Conservation (phyloP, 2,797 vertebrate genomes). For the Muscicapa comitata region DNA sequence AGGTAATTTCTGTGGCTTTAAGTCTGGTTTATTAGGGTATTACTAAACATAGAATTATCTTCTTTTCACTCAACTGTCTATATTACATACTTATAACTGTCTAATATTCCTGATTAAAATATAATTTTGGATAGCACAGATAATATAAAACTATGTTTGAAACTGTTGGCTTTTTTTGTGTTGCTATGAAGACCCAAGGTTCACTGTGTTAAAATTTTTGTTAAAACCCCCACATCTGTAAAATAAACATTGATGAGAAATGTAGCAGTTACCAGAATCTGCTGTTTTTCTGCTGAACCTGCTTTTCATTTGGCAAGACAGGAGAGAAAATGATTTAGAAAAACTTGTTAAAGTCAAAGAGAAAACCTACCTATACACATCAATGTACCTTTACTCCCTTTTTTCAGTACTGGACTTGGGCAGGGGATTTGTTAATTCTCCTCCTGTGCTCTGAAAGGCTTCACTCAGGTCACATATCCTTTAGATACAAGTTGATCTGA, state of each 20-base stretch:
- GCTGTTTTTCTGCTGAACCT: neutral
- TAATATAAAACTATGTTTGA: neutral
- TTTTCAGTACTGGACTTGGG: neutral
- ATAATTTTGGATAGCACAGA: neutral
- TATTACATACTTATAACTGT: neutral
- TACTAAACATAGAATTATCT: neutral
- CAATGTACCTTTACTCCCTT: neutral
- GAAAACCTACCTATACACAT: neutral
- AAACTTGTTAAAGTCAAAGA: neutral
- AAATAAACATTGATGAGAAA: neutral
- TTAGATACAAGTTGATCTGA: neutral
- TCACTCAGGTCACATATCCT: neutral
- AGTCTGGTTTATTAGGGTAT: neutral
- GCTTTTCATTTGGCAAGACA: neutral
- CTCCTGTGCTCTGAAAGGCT: neutral
- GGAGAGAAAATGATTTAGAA: neutral
- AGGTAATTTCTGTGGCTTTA: neutral
- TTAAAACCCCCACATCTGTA: neutral
- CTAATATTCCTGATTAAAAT: neutral
- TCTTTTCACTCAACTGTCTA: neutral
- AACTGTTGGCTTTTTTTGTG: neutral
- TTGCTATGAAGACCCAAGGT: neutral
- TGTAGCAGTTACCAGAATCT: neutral
- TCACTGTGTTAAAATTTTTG: neutral
- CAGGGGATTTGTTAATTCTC: neutral